Evolutionary conservation across 2,797 vertebrate genomes (phyloP), one percentile per base, ranked within the genome.

Genomic region (Cuniculus paca): DNA sequence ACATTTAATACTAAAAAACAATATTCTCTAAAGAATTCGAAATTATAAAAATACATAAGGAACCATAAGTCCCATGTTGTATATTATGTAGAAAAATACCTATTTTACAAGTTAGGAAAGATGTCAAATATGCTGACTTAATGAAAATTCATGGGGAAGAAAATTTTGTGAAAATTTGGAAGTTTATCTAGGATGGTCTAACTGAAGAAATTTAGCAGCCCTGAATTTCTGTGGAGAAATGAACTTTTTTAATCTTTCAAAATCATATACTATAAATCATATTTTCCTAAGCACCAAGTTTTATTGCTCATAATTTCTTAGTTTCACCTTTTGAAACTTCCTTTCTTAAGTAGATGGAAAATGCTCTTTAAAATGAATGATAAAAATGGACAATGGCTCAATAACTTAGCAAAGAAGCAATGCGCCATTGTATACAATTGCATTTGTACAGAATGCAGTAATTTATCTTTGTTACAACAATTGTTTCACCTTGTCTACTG

Each of bases 131-230:
- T 74, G 31, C 39, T 82, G 60, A 74, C n/a, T 78, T 65, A 70
- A 36, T 26, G 17, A 84, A 91, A 91, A 96, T 65, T 84, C 48
- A 88, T 63, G 34, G 61, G 39, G 77, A 90, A 42, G 54, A 39
- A 63, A 52, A 26, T 84, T 91, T 65, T 36, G 52, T 72, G 50
- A 79, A 56, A 94, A 72, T n/a, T 24, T 31, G 54, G 26, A 91
- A 84, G 72, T 79, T 91, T 54, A 56, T 48, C 34, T 79, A 50
- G 36, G 48, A 4, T 74, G 26, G 34, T 52, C 79, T 89, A 22
- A 39, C 22, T 70, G 20, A 39, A 70, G 19, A 70, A 39, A 39
- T 56, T 58, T 83, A 74, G 20, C 61, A 63, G 19, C 74, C 39
- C 63, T 89, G 24, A 79, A 50, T 85, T 74, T 80, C 80, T 89